Evolutionary conservation across 2,797 vertebrate species (phyloP).

Genomic region (Gastrophryne carolinensis): DNA sequence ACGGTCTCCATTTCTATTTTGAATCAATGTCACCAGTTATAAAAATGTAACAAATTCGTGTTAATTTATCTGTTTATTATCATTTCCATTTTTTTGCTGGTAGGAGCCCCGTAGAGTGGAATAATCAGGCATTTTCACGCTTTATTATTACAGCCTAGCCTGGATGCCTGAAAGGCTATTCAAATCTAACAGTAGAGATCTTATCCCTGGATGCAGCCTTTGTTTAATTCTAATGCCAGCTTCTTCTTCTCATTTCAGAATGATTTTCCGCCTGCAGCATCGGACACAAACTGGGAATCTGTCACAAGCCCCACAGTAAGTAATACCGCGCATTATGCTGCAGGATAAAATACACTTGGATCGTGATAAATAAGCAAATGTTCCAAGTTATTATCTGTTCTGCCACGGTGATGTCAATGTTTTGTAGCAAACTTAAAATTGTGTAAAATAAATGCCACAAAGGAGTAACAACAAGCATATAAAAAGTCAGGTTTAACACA

Average conservation of each 20-base stretch:
- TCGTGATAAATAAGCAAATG: slow-evolving; percentile 23
- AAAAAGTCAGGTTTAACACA: neutral
- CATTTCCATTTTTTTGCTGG: neutral
- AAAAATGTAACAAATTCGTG: neutral
- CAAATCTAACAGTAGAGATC: slow-evolving; percentile 38
- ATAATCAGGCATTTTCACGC: slow-evolving; percentile 17
- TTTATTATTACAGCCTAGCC: slow-evolving; percentile 16
- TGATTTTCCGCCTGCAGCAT: slow-evolving; percentile 75
- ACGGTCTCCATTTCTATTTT: too few relatives aligned
- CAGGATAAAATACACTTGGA: slow-evolving; percentile 41
- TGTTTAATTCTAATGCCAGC: slow-evolving; percentile 18
- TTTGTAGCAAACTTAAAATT: neutral
- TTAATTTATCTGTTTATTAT: neutral
- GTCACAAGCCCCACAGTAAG: slow-evolving; percentile 84
- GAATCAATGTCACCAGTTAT: too few relatives aligned
- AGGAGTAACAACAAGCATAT: neutral
- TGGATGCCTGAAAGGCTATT: slow-evolving; percentile 30
- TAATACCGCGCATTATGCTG: slow-evolving; percentile 56
- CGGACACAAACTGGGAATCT: slow-evolving; percentile 86
- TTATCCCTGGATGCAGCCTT: slow-evolving; percentile 9
- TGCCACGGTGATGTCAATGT: neutral
- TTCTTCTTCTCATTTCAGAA: slow-evolving; percentile 69
- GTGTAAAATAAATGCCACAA: neutral
- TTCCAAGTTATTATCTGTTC: slow-evolving; percentile 10
- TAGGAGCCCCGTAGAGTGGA: neutral